Conservation (phyloP, 1,140 invertebrate species). For the Cyphomyrmex costatus region DNA sequence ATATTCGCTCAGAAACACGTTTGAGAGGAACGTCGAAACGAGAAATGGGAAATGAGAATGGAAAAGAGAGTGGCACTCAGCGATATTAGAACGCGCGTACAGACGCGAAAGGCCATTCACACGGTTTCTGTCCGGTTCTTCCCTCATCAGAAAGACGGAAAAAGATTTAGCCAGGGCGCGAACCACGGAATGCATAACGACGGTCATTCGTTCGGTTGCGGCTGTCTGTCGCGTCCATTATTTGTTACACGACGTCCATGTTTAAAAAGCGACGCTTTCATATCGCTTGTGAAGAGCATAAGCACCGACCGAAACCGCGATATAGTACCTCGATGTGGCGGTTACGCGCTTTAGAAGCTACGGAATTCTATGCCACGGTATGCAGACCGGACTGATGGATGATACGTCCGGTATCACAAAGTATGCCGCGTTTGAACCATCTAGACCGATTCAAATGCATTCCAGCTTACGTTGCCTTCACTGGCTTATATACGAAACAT, state of each 20-base stretch:
- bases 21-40: constrained; percentile 69
- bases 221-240: constrained; percentile 70
- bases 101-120: constrained; percentile 80
- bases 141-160: constrained; percentile 39
- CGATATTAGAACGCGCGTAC: constrained; percentile 80
- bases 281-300: constrained; percentile 74
- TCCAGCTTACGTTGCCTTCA: not conserved
- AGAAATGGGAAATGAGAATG: not conserved
- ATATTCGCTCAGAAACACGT: constrained; percentile 73
- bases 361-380: constrained; percentile 24
- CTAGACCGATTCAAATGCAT: constrained; percentile 22
- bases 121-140: constrained; percentile 53
- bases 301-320: constrained; percentile 10
- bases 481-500: not conserved
- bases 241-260: constrained; percentile 63
- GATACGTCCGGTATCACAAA: constrained; percentile 56
- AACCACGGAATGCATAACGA: constrained; percentile 28
- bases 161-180: constrained; percentile 65
- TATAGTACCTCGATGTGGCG: constrained; percentile 26
- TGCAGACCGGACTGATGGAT: constrained; percentile 57
- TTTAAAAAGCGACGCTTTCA: constrained; percentile 76
- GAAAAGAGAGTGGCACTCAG: constrained; percentile 78
- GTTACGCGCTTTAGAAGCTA: constrained; percentile 64
- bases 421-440: constrained; percentile 34
- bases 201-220: constrained; percentile 41